Conservation (phyloP, 2,888 invertebrate genomes). For the Rhopalosiphum nymphaeae region DNA sequence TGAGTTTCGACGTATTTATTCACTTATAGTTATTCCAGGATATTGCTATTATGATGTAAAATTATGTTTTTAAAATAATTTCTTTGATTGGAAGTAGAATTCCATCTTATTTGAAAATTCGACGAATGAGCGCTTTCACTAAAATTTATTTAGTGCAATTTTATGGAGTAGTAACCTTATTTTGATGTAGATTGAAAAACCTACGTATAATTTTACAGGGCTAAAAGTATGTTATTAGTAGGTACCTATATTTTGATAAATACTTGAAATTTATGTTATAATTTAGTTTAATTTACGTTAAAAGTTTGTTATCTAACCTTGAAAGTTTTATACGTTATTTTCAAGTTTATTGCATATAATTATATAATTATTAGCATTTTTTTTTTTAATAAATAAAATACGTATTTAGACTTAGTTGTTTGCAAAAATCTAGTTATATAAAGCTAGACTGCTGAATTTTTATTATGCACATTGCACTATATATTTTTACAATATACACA, state of each 20-base stretch:
- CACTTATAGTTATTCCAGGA: background rate
- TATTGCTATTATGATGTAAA: background rate
- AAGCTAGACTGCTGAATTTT: background rate
- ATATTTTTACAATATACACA: background rate
- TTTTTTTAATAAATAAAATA: background rate
- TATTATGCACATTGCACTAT: background rate
- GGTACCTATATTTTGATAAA: too few relatives aligned
- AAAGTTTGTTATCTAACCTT: background rate
- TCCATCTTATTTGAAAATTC: background rate
- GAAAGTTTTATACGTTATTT: background rate
- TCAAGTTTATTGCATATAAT: background rate
- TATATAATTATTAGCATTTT: background rate
- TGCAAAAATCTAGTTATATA: background rate
- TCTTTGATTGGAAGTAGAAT: background rate
- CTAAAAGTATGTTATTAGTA: background rate
- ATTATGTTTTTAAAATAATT: background rate
- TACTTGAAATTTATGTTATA: background rate
- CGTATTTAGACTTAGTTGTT: background rate
- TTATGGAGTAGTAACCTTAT: background rate
- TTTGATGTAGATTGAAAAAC: background rate
- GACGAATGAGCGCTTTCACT: background rate
- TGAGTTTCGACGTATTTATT: background rate
- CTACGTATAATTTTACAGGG: background rate
- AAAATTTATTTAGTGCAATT: background rate
- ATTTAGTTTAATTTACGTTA: background rate